Evolutionary conservation across 2,888 invertebrate genomes (phyloP), one percentile per base, ranked within the genome.

Genomic region (Spilosoma lubricipeda): DNA sequence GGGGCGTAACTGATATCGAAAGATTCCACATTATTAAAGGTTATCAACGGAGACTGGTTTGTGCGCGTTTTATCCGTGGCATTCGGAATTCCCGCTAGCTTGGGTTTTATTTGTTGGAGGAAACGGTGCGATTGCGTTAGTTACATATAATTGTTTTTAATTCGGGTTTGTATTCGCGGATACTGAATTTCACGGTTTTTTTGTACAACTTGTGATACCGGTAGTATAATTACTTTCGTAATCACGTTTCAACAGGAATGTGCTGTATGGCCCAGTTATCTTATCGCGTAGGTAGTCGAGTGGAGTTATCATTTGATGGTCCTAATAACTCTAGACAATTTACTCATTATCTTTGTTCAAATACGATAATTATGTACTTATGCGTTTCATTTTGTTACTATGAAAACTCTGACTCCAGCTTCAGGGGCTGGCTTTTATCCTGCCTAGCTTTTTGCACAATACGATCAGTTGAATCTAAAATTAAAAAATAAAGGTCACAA

Each of bases 51-150:
- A 78, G 78, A 82, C 67, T 81, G 73, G 71, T 70, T 80, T 83
- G 86, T 84, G 81, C 71, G 77, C 80, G 87, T 87, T 84, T 86
- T 88, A 85, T 85, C 88, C 88, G 81, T 70, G 75, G 80, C 74
- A 78, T 81, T 84, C 75, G 91, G 91, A 89, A 89, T 88, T 91
- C 89, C 91, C 91, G 77, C 80, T 78, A 80, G 77, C 86, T 86
- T 87, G 91, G 90, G 90, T 90, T 91, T 91, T 85, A 81, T 84
- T 85, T 83, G 82, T 80, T 84, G 82, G 84, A 90, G 90, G 90
- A 86, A 86, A 88, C 76, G 67, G 27, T 77, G 74, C 76, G 79
- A 79, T 82, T 82, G 79, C 84, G 82, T 82, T 85, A 79, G 81
- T 85, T 64, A 42, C 45, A 45, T 20, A 42, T 30, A 71, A 65